Evolutionary conservation across 2,888 invertebrate genomes (phyloP).

Genomic region (Stegophylla sp.): DNA sequence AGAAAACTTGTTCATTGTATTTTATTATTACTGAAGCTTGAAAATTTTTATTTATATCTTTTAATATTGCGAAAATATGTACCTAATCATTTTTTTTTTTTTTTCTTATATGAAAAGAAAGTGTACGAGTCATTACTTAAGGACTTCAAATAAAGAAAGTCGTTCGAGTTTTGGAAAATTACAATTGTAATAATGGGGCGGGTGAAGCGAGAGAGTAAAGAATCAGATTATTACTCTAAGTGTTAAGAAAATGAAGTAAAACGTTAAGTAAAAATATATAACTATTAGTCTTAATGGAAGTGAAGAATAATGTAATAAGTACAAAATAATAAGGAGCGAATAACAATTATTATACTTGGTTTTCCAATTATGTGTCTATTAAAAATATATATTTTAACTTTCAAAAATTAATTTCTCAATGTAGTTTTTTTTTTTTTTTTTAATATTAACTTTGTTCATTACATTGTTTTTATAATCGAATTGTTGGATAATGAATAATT

Average conservation of each 20-base stretch:
- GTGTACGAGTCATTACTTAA: background rate
- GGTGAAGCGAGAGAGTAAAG: background rate
- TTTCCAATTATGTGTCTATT: background rate
- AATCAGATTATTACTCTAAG: background rate
- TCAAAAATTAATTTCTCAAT: no score
- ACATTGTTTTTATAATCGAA: no score
- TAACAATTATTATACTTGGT: background rate
- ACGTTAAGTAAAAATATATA: background rate
- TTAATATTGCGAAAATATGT: background rate
- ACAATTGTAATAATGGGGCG: background rate
- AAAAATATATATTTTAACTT: no score
- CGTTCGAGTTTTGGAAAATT: background rate
- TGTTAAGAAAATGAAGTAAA: background rate
- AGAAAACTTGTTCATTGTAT: background rate
- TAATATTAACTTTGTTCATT: no score
- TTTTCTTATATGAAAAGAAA: background rate
- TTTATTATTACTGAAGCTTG: background rate
- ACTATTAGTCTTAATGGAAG: background rate
- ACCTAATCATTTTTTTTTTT: background rate
- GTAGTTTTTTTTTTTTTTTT: no score
- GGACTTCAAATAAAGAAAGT: background rate
- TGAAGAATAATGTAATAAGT: slow-evolving; percentile 1
- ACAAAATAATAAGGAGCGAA: background rate
- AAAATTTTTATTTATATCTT: background rate
- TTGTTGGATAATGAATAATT: no score